A percentile compares a stretch with the other conserved stretches of the same genome.
These are phyloP conservation scores for Telmatochromis sp. DNA, from an alignment of 2,113 vertebrate species.

Conservation along the genomic window DNA sequence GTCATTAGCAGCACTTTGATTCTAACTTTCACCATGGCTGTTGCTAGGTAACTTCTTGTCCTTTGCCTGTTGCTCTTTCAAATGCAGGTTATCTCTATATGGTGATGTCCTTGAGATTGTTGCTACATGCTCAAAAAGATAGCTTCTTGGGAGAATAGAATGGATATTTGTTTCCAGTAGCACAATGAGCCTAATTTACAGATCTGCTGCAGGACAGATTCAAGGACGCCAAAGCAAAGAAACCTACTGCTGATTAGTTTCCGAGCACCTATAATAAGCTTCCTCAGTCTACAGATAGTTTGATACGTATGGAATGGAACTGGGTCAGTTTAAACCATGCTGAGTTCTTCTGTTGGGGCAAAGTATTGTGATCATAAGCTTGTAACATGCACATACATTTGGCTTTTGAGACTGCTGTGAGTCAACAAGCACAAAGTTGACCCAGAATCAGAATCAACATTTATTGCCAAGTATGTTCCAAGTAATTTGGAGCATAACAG, in stretches of 20 bases:
- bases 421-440: neutral
- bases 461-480: neutral
- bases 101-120: neutral
- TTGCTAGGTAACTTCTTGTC: conserved; percentile 5
- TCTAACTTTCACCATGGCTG: neutral
- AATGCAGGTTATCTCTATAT: neutral
- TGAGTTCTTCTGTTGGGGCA: neutral
- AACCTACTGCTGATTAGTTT: neutral
- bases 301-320: neutral
- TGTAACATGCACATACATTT: neutral
- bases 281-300: neutral
- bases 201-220: neutral
- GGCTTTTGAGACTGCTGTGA: neutral
- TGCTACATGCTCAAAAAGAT: neutral
- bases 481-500: neutral
- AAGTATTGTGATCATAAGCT: neutral
- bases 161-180: neutral
- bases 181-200: neutral
- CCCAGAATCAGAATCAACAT: neutral
- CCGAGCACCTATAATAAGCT: neutral
- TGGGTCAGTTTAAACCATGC: neutral
- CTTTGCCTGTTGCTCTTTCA: neutral
- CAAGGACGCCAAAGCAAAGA: neutral
- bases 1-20: neutral
- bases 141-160: neutral